phyloP scores from a whole-genome alignment of 2,113 vertebrate genomes.

The Pelmatolapia mariae region DNA sequence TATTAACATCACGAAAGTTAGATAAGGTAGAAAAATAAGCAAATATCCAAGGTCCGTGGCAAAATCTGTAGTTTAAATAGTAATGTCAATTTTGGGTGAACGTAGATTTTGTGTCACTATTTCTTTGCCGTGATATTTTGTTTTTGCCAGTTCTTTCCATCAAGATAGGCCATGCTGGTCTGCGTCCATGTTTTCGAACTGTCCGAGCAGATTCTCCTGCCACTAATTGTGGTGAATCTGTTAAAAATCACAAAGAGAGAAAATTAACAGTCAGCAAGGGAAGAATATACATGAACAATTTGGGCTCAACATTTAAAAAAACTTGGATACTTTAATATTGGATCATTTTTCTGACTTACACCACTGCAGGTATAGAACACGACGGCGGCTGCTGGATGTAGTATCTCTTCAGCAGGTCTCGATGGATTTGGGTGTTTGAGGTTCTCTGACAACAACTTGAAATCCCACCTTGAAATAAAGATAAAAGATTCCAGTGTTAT shows the following conservation, averaged over 20 bases:
- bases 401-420: neutral
- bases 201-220: conserved; percentile 33
- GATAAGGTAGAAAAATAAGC: neutral
- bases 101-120: neutral
- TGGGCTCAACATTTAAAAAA: neutral
- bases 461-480: conserved; percentile 19
- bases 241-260: neutral
- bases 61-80: neutral
- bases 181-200: conserved; percentile 8
- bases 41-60: neutral
- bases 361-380: conserved; percentile 36
- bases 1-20: neutral
- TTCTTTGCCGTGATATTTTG: accelerated
- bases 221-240: conserved; percentile 48
- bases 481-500: neutral
- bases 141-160: neutral
- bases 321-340: neutral
- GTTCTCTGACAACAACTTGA: conserved; percentile 28
- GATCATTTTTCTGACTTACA: conserved; percentile 47
- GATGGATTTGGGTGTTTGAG: neutral
- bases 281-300: neutral
- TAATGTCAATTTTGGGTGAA: neutral
- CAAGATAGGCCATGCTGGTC: conserved; percentile 37
- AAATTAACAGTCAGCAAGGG: neutral
- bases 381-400: neutral